A percentile compares a stretch with the other conserved stretches of the same genome.
Conservation (phyloP, 2,797 vertebrate species). For the Arctocebus calabarensis region DNA sequence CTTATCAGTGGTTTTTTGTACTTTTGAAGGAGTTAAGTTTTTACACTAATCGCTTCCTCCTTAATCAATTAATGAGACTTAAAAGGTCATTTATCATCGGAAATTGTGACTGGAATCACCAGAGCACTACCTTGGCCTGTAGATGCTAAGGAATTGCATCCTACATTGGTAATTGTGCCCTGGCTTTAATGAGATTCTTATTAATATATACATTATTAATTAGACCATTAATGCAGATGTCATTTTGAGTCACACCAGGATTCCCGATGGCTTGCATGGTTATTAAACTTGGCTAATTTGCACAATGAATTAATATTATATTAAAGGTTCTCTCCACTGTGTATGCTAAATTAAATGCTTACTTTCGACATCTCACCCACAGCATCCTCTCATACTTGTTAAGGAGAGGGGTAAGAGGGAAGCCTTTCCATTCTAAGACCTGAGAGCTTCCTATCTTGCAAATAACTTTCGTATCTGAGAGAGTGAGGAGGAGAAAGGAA, state of each 20-base stretch:
- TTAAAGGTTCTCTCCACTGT: slow-evolving; percentile 80
- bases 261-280: slow-evolving; percentile 74
- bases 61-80: slow-evolving; percentile 85
- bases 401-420: slow-evolving; percentile 23
- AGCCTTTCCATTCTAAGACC: slow-evolving; percentile 12
- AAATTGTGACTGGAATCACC: slow-evolving; percentile 74
- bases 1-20: slow-evolving; percentile 55
- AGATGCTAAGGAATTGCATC: slow-evolving; percentile 76
- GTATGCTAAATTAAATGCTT: slow-evolving; percentile 78
- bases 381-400: slow-evolving; percentile 36
- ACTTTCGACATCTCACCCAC: slow-evolving; percentile 59
- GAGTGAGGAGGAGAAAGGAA: neutral
- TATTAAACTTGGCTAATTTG: slow-evolving; percentile 85
- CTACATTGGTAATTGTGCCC: slow-evolving; percentile 82
- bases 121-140: slow-evolving; percentile 50
- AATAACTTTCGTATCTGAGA: neutral
- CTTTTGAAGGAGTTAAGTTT: slow-evolving; percentile 75
- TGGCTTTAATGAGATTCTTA: slow-evolving; percentile 85
- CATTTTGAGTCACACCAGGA: slow-evolving; percentile 85
- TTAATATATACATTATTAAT: slow-evolving; percentile 87
- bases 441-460: slow-evolving; percentile 10
- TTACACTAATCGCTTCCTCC: slow-evolving; percentile 79
- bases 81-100: slow-evolving; percentile 82
- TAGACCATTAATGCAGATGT: slow-evolving; percentile 85
- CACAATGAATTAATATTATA: slow-evolving; percentile 86